A percentile compares a stretch with the other conserved stretches of the same genome.
Conservation (phyloP, 2,113 vertebrate species). For the Phalacrocorax carbo region DNA sequence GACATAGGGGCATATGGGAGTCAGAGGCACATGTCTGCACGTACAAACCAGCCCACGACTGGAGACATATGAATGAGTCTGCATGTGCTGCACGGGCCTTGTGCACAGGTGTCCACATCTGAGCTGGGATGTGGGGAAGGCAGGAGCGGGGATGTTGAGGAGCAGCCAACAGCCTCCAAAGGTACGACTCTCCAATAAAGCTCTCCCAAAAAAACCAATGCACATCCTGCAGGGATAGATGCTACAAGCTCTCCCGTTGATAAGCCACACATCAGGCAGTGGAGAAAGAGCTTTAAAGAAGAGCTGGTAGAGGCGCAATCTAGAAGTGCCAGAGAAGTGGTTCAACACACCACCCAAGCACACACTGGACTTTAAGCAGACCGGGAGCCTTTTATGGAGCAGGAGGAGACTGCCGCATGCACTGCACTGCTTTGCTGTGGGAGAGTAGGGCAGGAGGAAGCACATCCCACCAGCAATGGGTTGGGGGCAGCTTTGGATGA, state of each 20-base stretch:
- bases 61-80: background rate
- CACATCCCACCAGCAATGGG: background rate
- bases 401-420: background rate
- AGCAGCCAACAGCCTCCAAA: background rate
- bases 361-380: background rate
- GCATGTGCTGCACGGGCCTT: background rate
- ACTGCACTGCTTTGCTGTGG: background rate
- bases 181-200: background rate
- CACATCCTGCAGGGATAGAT: background rate
- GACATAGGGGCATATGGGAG: background rate
- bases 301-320: background rate
- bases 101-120: background rate
- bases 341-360: background rate
- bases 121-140: background rate
- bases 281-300: background rate
- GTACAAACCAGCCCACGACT: background rate
- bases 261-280: background rate
- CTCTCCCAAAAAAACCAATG: rapidly evolving
- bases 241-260: background rate
- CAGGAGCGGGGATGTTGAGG: background rate
- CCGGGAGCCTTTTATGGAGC: background rate
- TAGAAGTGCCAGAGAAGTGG: background rate
- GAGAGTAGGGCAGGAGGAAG: background rate
- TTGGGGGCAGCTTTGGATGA: background rate
- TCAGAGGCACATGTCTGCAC: rapidly evolving